Evolutionary conservation across 2,797 vertebrate genomes (phyloP), one percentile per base, ranked within the genome.

Genomic region (Poeciliopsis presidionis): DNA sequence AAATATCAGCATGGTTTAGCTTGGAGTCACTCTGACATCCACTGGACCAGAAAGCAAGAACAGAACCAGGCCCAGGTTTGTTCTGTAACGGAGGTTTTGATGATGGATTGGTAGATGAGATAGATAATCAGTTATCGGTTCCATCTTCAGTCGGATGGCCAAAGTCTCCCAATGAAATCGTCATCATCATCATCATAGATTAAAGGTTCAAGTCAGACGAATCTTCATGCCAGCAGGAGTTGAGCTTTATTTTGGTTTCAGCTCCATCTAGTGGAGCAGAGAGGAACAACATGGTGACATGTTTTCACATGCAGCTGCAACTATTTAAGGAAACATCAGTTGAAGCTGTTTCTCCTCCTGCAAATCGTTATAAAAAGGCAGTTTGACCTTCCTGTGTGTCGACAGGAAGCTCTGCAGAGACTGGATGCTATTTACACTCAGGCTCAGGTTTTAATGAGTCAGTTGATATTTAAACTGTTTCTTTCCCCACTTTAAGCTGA

Each of bases 381-480:
- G 61, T 14, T 16, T 61, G n/a, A 28, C n/a, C 25, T 59, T 28
- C 28, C 22, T 16, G 59, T 4, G 30, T 33, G 7, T 30, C 30
- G 16, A n/a, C 13, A 20, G 22, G 5, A 41, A 25, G 63, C 0
- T 67, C 63, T 25, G 39, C 65, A 69, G 11, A 70, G 41, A n/a
- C 67, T 13, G 39, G 67, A 5, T 45, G 67, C 7, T 41, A 28
- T 70, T 70, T 70, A 1, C 67, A 45, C 39, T 5, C 65, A n/a
- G 39, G 65, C 6, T 43, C 33, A 2, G 1, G 39, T 70, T 70
- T 69, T 70, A 70, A 70, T 45, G 67, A 43, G 65, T n/a, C 39
- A n/a, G 36, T n/a, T 69, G 65, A 43, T 39, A 43, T 70, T 70
- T 70, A 70, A 43, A 70, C 67, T 2, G 11, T 70, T 70, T 70